Conservation (phyloP, 1,140 invertebrate species). For the Chironomus tepperi region DNA sequence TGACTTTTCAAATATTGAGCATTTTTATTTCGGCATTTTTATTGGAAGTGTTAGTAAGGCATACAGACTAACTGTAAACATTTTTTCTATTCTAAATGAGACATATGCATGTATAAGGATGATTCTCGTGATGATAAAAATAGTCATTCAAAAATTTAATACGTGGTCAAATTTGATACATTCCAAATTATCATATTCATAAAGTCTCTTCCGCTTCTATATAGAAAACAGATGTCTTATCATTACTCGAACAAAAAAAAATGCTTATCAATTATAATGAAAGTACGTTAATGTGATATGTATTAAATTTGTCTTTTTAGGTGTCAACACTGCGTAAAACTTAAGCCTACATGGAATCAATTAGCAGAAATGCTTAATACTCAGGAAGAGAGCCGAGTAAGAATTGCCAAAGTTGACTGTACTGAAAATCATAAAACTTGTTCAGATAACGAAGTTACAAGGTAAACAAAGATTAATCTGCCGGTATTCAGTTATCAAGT, state of each 20-base stretch:
- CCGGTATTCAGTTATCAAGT: too few relatives aligned
- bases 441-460: slow-evolving; percentile 60
- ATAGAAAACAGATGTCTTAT: too few relatives aligned
- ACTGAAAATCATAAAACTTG: slow-evolving; percentile 60
- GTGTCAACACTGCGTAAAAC: slow-evolving; percentile 61
- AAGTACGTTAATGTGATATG: too few relatives aligned
- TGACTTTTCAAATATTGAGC: background rate
- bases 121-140: background rate
- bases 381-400: slow-evolving; percentile 51
- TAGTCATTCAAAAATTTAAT: too few relatives aligned
- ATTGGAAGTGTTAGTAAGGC: background rate
- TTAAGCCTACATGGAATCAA: slow-evolving; percentile 62
- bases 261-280: too few relatives aligned
- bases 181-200: too few relatives aligned
- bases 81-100: background rate
- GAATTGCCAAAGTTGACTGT: slow-evolving; percentile 69
- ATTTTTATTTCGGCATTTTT: background rate
- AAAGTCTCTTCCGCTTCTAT: too few relatives aligned
- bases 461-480: too few relatives aligned
- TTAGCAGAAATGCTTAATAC: slow-evolving; percentile 58
- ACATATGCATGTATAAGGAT: background rate
- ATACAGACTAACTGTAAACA: background rate
- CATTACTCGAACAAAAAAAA: too few relatives aligned
- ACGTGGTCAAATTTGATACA: too few relatives aligned
- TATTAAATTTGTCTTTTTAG: slow-evolving; percentile 36